Base-by-base conservation (phyloP, 2,113 vertebrate genomes). In the Gobiocypris rarus region DNA sequence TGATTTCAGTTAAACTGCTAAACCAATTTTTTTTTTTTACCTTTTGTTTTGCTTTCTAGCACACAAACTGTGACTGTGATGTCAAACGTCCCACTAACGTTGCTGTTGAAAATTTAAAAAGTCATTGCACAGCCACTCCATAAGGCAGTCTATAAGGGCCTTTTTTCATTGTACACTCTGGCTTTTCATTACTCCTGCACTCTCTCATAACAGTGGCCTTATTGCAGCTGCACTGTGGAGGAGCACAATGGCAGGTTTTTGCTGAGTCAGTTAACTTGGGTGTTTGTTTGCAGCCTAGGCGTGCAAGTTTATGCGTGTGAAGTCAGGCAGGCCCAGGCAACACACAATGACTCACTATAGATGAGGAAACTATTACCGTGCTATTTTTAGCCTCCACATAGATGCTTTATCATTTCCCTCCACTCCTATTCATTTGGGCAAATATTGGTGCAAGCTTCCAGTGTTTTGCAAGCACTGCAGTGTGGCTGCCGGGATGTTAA, bases 201-300 rank as follows among this genome's bases (percentile, higher is more conserved):
- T 78, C 78, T 85, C 56, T 81, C 19, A 52, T 83, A 70, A 75
- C 75, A 79, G 54, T 73, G n/a, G 43, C 74, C 65, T 83, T 63
- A 83, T 83, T 80, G 81, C 56, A 74, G 26, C 61, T 48, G 54
- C 26, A 50, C 50, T 50, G 17, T 9, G 22, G 65, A 38, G 31
- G 34, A 84, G 61, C 67, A 63, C 77, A 78, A 61, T 31, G 50
- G 50, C 74, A 43, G 75, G 38, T 54, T 88, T 87, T 58, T 83
- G 90, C 89, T 65, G 90, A 90, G 22, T 93, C 92, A 81, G 85
- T 59, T 50, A 24, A n/a, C 54, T 54, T 19, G 67, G 19, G 34
- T 17, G 17, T 82, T 26, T 75, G 26, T 50, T 50, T 73, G 69
- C 58, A 17, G 24, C 50, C 41, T 34, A 45, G 70, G 80, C 26